These are phyloP conservation scores for Drosophila watanabei DNA, from an alignment of 1,140 invertebrate species.

Conservation along the genomic window DNA sequence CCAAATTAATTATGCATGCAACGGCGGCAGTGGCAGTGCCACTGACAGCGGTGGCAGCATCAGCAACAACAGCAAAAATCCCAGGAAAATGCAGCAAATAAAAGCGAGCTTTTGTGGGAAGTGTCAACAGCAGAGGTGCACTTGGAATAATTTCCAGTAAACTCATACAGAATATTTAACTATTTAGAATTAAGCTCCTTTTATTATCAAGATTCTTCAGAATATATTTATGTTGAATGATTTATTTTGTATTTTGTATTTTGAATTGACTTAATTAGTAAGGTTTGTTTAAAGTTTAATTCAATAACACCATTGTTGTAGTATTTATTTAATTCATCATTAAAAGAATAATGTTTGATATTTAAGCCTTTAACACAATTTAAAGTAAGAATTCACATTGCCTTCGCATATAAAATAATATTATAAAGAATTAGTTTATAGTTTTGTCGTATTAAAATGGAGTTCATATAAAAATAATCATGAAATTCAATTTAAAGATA, in stretches of 20 bases:
- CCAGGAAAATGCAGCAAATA: slow-evolving; percentile 44
- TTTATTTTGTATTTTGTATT: too few species aligned
- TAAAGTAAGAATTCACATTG: too few species aligned
- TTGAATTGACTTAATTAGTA: too few species aligned
- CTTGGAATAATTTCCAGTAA: slow-evolving; percentile 2
- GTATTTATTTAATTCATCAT: too few species aligned
- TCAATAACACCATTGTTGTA: too few species aligned
- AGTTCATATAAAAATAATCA: too few species aligned
- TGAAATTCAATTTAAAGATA: too few species aligned
- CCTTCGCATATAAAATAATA: too few species aligned
- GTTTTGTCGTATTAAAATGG: too few species aligned
- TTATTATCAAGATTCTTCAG: background rate
- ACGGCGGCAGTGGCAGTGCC: slow-evolving; percentile 26
- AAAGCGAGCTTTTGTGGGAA: slow-evolving; percentile 31
- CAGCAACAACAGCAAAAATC: slow-evolving; percentile 23
- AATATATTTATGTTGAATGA: background rate
- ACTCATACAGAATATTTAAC: background rate
- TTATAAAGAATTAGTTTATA: too few species aligned
- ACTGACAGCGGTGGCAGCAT: slow-evolving; percentile 33
- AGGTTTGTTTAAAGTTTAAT: background rate
- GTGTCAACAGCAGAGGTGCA: slow-evolving; percentile 62
- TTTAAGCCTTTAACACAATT: too few species aligned
- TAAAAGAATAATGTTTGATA: too few species aligned
- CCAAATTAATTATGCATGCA: slow-evolving; percentile 83
- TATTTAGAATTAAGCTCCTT: background rate